These are phyloP conservation scores for Frieseomelitta varia DNA, from an alignment of 1,140 invertebrate species.

Conservation along the genomic window DNA sequence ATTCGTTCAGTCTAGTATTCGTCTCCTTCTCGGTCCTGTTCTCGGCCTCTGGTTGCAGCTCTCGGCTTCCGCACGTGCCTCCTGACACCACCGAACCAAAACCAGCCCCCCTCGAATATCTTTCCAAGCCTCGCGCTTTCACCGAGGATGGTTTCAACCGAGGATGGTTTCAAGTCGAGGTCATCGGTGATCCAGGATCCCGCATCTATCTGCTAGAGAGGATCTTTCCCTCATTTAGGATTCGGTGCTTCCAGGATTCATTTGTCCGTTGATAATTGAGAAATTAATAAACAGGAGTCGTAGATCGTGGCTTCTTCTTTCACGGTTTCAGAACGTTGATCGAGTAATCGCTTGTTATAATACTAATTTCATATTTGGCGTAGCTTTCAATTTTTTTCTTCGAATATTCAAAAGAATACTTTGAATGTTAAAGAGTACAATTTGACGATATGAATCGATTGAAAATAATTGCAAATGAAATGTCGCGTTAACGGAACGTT, in stretches of 20 bases:
- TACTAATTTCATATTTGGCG: no score
- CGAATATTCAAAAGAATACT: no score
- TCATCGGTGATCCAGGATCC: neutral
- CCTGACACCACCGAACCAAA: neutral
- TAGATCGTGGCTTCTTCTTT: no score
- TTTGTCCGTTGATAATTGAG: neutral
- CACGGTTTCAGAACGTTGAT: neutral
- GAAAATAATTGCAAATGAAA: no score
- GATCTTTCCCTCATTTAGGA: neutral
- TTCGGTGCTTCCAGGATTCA: neutral
- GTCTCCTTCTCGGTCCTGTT: neutral
- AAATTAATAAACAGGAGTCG: neutral
- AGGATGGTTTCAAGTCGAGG: neutral
- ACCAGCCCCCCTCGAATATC: conserved; percentile 8
- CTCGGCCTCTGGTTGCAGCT: neutral
- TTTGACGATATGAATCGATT: no score
- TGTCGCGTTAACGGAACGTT: no score
- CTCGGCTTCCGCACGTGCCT: conserved; percentile 23
- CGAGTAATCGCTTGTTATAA: no score
- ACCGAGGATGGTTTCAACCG: no score
- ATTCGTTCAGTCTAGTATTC: neutral
- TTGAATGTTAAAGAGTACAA: no score
- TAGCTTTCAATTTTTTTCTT: no score
- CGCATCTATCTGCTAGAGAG: no score
- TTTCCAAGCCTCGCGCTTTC: neutral